Evolutionary conservation across 2,113 vertebrate genomes (phyloP), one percentile per base, ranked within the genome.

Genomic region (Balaeniceps rex): DNA sequence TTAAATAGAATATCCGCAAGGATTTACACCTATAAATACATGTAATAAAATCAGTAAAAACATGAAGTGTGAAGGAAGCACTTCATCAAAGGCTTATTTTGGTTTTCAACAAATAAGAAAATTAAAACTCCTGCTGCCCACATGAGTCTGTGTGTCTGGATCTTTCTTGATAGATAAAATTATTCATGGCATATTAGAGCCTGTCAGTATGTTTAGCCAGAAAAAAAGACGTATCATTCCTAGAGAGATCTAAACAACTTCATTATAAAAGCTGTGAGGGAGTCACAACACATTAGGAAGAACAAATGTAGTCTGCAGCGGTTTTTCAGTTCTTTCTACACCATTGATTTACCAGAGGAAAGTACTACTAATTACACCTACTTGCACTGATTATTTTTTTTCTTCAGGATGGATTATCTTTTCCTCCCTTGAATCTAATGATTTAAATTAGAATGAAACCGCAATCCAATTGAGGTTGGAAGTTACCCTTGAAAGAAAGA

Each of bases 331-430:
- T 87, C 87, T 92, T 40, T 34, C 79, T 92, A 81, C 64, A 79
- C 91, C 10, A 29, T 42, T n/a, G 81, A 96, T 90, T 90, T 76
- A 93, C 61, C 69, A 89, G 60, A 34, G 70, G 88, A 72, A 78
- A 94, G 95, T 82, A 96, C 93, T 90, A 91, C 95, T 97, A 97
- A 98, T 98, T 97, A 97, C 80, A 93, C 88, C 90, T 90, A 93
- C 90, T 96, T 94, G 96, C 94, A 98, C 94, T 38, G 97, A 98
- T 98, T 98, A 25, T 47, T 96, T 97, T 74, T 82, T 93, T 96
- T 90, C 93, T 92, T 6, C 68, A 93, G 96, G 95, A 98, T 85
- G 33, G 94, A 97, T 98, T 96, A 96, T 91, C 54, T 97, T 95
- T 90, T 96, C 92, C 55, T 94, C 84, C 70, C 65, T 78, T 94